Conservation (phyloP, 53 echinoderm and acorn worm species). For the Stichopus horrens region DNA sequence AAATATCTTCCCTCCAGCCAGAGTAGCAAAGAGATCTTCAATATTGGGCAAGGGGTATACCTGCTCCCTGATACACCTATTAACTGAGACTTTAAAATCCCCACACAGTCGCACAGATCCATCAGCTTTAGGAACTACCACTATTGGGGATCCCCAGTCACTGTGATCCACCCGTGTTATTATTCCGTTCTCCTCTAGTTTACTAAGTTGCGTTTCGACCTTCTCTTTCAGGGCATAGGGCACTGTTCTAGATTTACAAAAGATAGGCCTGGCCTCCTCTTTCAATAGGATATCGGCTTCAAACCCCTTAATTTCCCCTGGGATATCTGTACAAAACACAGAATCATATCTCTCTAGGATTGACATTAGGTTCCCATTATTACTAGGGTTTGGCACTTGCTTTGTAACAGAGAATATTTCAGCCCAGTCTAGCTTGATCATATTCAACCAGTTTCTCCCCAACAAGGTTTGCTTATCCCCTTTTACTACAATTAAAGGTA, state of each 20-base stretch:
- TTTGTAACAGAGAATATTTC: neutral
- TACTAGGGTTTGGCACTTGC: no score
- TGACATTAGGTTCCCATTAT: no score
- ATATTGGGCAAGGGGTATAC: neutral
- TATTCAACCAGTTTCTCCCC: conserved; percentile 33
- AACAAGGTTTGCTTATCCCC: conserved; percentile 42
- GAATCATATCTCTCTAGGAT: no score
- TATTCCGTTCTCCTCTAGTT: conserved; percentile 15
- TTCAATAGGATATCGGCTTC: conserved; percentile 17
- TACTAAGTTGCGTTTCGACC: conserved; percentile 33
- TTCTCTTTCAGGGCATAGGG: conserved; percentile 41
- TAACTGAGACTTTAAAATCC: conserved; percentile 8
- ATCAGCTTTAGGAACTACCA: neutral
- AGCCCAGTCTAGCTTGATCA: conserved; percentile 44
- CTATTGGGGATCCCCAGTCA: neutral
- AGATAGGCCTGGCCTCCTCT: conserved; percentile 26
- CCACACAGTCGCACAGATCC: neutral
- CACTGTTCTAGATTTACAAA: conserved; percentile 43
- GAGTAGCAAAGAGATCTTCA: conserved; percentile 17
- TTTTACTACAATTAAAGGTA: conserved; percentile 36
- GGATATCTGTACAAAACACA: neutral
- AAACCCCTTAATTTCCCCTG: conserved; percentile 7
- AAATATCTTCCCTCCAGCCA: conserved; percentile 40
- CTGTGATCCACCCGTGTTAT: conserved; percentile 28
- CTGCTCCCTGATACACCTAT: neutral